Conservation (phyloP, 2,888 invertebrate species). For the Spodoptera picta region DNA sequence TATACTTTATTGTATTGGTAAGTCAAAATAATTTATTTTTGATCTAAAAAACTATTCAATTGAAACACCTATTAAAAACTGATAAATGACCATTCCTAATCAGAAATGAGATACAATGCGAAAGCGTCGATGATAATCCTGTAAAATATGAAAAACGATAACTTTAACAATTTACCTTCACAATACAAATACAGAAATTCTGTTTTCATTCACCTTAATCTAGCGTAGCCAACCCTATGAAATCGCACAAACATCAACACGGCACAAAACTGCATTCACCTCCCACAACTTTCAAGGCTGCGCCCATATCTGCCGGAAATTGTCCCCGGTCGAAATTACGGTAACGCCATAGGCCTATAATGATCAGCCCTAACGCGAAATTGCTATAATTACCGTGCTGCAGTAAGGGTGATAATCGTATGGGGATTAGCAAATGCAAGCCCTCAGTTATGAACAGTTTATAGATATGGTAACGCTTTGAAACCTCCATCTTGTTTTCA, state of each 20-base stretch:
- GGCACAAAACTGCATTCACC: not conserved
- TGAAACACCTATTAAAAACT: too few relatives aligned
- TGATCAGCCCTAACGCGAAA: constrained; percentile 12
- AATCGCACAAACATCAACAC: not conserved
- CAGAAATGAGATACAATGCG: too few relatives aligned
- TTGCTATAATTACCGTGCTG: constrained; percentile 27
- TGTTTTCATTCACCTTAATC: not conserved
- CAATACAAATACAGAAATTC: too few relatives aligned
- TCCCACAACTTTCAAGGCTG: not conserved
- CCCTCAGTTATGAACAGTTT: not conserved
- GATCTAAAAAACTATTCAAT: too few relatives aligned
- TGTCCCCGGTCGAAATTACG: constrained; percentile 6
- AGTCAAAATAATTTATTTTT: too few relatives aligned
- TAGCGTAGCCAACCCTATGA: not conserved
- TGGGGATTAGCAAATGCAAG: constrained; percentile 5
- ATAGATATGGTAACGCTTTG: not conserved
- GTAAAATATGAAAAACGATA: too few relatives aligned
- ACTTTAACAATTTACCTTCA: too few relatives aligned
- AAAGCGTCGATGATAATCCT: too few relatives aligned
- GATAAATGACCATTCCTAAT: too few relatives aligned
- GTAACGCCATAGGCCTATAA: constrained; percentile 11
- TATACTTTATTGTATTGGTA: too few relatives aligned
- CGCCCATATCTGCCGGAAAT: constrained; percentile 17
- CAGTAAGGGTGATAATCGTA: constrained; percentile 14
- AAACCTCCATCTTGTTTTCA: not conserved